These are phyloP conservation scores for Trochalopteron elliotii DNA, from an alignment of 2,113 vertebrate species.

Conservation along the genomic window DNA sequence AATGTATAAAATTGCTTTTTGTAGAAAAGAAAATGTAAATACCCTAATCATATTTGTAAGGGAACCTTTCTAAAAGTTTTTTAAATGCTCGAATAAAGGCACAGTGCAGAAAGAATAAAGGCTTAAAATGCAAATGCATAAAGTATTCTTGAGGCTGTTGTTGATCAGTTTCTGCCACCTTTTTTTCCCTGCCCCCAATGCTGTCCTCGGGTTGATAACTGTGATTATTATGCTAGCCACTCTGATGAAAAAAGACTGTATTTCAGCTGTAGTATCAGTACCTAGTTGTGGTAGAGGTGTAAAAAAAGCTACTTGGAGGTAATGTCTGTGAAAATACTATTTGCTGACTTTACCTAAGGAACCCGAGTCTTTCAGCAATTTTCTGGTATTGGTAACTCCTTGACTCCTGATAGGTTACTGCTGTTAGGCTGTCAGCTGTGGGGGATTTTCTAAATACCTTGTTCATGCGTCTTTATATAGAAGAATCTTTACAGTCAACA, in stretches of 20 bases:
- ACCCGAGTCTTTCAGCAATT: neutral
- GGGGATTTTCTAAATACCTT: conserved; percentile 25
- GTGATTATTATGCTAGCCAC: neutral
- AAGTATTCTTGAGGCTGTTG: neutral
- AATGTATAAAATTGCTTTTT: neutral
- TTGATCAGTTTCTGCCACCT: neutral
- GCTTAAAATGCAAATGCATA: neutral
- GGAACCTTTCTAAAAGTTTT: neutral
- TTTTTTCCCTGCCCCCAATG: accelerated
- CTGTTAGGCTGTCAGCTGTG: conserved; percentile 15
- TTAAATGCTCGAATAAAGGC: neutral
- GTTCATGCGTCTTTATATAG: conserved; percentile 75
- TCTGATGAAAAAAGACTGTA: neutral
- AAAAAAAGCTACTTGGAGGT: neutral
- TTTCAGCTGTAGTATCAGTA: neutral
- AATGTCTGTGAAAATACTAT: neutral
- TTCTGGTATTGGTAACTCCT: neutral
- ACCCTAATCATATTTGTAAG: neutral
- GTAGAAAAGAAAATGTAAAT: neutral
- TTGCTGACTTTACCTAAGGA: neutral
- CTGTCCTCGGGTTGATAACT: neutral
- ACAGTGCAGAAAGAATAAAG: neutral
- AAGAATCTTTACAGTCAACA: conserved; percentile 75
- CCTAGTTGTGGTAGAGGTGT: neutral
- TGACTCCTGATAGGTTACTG: conserved; percentile 9